phyloP scores from a whole-genome alignment of 2,888 invertebrate species.

The Blomia tropicalis region DNA sequence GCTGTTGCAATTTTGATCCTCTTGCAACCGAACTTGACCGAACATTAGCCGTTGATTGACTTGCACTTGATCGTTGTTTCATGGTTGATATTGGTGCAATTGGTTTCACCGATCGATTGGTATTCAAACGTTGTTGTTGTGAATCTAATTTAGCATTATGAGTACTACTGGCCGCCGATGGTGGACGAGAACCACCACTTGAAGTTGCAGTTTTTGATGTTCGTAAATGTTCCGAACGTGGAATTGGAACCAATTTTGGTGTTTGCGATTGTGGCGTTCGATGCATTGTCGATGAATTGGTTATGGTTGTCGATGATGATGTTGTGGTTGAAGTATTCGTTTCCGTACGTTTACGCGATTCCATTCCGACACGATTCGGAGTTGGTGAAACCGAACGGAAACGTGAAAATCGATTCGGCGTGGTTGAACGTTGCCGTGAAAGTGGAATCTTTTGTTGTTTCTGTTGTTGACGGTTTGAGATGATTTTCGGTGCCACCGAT shows the following conservation, averaged over 20 bases:
- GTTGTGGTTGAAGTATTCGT: not conserved
- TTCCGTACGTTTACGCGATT: too few relatives aligned
- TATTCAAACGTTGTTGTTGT: not conserved
- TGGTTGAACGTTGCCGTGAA: not conserved
- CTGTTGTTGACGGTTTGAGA: not conserved
- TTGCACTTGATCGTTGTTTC: too few relatives aligned
- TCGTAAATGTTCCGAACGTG: not conserved
- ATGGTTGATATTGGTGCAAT: constrained; percentile 2
- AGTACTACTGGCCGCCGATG: not conserved
- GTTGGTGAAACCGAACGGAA: constrained; percentile 10
- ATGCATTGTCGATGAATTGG: not conserved
- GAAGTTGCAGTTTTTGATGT: not conserved
- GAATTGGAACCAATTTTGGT: not conserved
- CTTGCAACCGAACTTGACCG: not conserved
- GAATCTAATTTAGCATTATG: not conserved
- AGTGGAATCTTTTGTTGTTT: not conserved
- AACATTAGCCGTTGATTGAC: not conserved
- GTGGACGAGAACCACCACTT: constrained; percentile 1
- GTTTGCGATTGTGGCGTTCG: not conserved
- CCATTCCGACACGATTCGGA: not conserved
- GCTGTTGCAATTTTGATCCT: not conserved
- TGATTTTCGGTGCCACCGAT: constrained; percentile 4
- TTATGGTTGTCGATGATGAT: not conserved
- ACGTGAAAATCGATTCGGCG: constrained; percentile 1
- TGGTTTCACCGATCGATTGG: not conserved